Evolutionary conservation across 2,113 vertebrate genomes (phyloP).

Genomic region (Austrofundulus limnaeus): DNA sequence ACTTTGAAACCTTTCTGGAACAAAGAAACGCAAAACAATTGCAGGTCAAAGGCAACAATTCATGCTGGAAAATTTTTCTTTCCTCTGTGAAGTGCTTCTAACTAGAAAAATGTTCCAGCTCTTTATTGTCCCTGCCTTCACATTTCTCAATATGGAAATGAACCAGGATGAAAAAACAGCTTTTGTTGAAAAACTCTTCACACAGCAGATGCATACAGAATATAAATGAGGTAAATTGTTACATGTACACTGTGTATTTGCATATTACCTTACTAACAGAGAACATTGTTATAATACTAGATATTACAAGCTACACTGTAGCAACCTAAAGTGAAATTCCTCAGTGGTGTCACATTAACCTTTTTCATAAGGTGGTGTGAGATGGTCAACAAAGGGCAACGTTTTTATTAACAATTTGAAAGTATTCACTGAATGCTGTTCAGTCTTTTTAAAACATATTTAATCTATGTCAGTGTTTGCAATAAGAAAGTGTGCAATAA

Average conservation of each 20-base stretch:
- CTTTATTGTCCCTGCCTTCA: neutral
- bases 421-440: too few species aligned
- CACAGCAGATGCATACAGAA: neutral
- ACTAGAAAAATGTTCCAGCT: neutral
- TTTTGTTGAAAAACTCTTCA: neutral
- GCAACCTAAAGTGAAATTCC: too few species aligned
- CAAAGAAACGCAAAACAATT: constrained; percentile 13
- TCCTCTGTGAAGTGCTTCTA: neutral
- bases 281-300: neutral
- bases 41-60: constrained; percentile 21
- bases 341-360: too few species aligned
- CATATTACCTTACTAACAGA: neutral
- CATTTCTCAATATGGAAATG: neutral
- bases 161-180: neutral
- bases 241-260: neutral
- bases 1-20: constrained; percentile 7
- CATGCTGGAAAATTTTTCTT: constrained; percentile 9
- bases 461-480: too few species aligned
- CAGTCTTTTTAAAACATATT: too few species aligned
- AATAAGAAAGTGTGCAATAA: too few species aligned
- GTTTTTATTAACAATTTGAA: too few species aligned
- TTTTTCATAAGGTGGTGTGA: too few species aligned
- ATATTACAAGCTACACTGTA: too few species aligned
- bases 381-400: too few species aligned
- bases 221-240: neutral